Base-by-base conservation (phyloP, 2,888 invertebrate species). In the Eupsilia transversa region DNA sequence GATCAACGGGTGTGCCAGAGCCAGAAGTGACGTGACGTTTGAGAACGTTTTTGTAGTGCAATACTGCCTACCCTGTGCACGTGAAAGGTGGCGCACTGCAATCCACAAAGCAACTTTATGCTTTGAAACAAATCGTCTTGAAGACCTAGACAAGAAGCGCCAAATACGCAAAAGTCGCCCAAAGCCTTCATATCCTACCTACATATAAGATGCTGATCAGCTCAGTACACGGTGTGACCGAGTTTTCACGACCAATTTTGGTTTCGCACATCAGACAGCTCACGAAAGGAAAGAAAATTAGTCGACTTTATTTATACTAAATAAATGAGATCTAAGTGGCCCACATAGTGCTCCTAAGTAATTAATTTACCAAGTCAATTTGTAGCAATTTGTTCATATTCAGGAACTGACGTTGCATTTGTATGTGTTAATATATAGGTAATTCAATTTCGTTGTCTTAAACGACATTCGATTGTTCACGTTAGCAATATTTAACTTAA, bases 321-420 rank as follows among this genome's bases (percentile, higher is more conserved):
- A 6, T 20, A 6, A 17, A 43, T 1, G 6, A 17, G 30, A 12
- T 2, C 23, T 30, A 14, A 46, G 7, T 46, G 43, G 20, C 30
- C 12, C 33, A 7, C 23, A 49, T 52, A 52, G 35, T 38, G 17
- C 17, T 4, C 27, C 5, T 46, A 30, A 27, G 20, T 33, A 60
- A 60, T 75, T 70, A 38, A 71, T 23, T 75, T 33, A 23, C 30
- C 6, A 7, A 41, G 30, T 17, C 46, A 7, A 41, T 75, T 49
- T 49, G 14, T 76, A 49, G 61, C 49, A 60, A 75, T 41, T 33
- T 49, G 60, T 27, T 41, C 35, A 10, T 17, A 23, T 46, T 23
- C 27, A 3, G 17, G 17, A n/a, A n/a, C n/a, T n/a, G n/a, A 38
- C n/a, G 17, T 23, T 20, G 17, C 2, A 41, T 49, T 49, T 30